These are phyloP conservation scores for Apostichopus parvimensis DNA, from an alignment of 35 echinoderm and acorn worm species.

Conservation along the genomic window DNA sequence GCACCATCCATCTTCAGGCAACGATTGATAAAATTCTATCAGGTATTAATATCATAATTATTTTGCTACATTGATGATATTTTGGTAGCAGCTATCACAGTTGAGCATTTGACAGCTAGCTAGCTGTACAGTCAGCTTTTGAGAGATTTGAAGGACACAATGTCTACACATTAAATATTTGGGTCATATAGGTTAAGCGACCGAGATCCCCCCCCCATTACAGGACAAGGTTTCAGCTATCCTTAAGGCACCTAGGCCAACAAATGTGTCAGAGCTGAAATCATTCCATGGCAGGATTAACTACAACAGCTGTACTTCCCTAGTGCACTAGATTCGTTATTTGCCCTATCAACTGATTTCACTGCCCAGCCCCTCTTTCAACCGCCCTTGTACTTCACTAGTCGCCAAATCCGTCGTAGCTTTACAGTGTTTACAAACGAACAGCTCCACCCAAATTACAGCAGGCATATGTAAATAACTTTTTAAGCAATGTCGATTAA, in stretches of 20 bases:
- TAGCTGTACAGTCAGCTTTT: constrained; percentile 39
- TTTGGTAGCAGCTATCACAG: constrained; percentile 21
- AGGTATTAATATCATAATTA: constrained; percentile 18
- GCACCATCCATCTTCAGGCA: constrained; percentile 43
- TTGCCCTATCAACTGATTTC: too few species aligned
- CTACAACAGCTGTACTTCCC: too few species aligned
- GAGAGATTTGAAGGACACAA: constrained; percentile 44
- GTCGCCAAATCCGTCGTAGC: too few species aligned
- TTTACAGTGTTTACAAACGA: too few species aligned
- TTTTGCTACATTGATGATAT: constrained; percentile 59
- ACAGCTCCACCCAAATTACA: too few species aligned
- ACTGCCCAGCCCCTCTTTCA: too few species aligned
- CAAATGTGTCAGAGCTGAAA: neutral
- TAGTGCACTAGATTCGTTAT: too few species aligned
- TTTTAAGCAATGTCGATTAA: too few species aligned
- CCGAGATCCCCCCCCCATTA: constrained; percentile 28
- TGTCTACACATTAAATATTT: constrained; percentile 25
- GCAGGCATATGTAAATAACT: too few species aligned
- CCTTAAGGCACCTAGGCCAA: constrained; percentile 28
- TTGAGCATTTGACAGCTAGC: constrained; percentile 1
- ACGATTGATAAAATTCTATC: constrained; percentile 44
- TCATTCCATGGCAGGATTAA: too few species aligned
- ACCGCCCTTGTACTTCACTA: too few species aligned
- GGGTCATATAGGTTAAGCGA: constrained; percentile 38
- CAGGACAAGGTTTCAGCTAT: constrained; percentile 10